Base-by-base conservation (phyloP, 2,113 vertebrate genomes). In the Boulengeromyrus knoepffleri region DNA sequence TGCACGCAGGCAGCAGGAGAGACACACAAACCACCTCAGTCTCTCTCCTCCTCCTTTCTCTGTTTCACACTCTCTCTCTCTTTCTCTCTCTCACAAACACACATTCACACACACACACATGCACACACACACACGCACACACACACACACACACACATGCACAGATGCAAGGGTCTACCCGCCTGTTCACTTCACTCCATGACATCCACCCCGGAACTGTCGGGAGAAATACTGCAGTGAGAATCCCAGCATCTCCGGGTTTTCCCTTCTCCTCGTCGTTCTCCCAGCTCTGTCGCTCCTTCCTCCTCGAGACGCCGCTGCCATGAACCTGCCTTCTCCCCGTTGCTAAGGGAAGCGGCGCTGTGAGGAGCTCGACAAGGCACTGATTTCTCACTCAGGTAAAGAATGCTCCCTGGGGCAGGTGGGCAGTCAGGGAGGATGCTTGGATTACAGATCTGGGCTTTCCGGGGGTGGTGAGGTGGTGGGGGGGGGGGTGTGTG, bases 261-360 rank as follows among this genome's bases (percentile, higher is more conserved):
- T 90, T 39, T 91, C 91, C 89, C 90, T 92, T 91, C 92, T 93
- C 93, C 91, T 88, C 91, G 91, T 88, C 89, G 90, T 91, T 92
- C 88, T 1, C 13, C n/a, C 5, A 90, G 77, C n/a, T 92, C 92
- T 90, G 80, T 91, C 90, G 90, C 90, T 92, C 91, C 90, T 85
- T 90, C 58, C 45, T 89, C 91, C 91, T 70, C 92, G 88, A 93
- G 90, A 93, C 93, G 93, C 92, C 93, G 92, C 92, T 87, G 95
- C 92, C 93, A 95, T 96, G 95, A 95, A 94, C 94, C 94, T 91
- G 92, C 92, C 93, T 92, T 94, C 93, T 92, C 93, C 94, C 94
- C 94, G 95, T 96, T 95, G 95, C 95, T 96, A 95, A 95, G 95
- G 94, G 94, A 92, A 94, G 92, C 92, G 90, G 91, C 77, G 91